Evolutionary conservation across 2,113 vertebrate genomes (phyloP), one percentile per base, ranked within the genome.

Genomic region (Trogon surrucura): DNA sequence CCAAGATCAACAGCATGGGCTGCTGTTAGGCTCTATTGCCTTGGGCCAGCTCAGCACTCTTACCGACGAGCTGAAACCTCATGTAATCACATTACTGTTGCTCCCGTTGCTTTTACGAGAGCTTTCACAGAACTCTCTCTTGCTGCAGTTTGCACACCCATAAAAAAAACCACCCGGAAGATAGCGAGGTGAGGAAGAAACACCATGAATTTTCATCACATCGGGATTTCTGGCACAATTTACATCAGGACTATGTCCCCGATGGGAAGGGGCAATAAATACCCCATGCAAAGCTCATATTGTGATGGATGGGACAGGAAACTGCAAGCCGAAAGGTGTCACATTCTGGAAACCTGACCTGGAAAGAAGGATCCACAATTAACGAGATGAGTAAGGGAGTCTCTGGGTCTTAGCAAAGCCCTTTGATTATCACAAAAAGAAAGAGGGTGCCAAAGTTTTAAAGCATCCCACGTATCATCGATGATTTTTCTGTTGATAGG

Each of bases 311-410:
- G 75, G 85, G 75, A 92, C 86, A 88, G 56, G 89, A 93, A 92
- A 70, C 27, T 44, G 60, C 0, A 3, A 32, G 64, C 80, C 3
- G 6, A 87, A 56, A 25, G 88, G 94, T 96, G 92, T 96, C 94
- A 93, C 86, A 47, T 96, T 95, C 92, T 92, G 73, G 94, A 96
- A 95, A 97, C 91, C 75, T 0, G 44, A 95, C 83, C 94, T 67
- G 86, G 94, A 38, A 54, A 78, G 82, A 88, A 77, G 38, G 77
- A 80, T 86, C 83, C 71, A 53, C 91, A 94, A 36, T 88, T 95
- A 88, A 83, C 2, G 1, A 94, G 87, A 90, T 95, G 67, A 80
- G 74, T 85, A 88, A 92, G 62, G 34, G 71, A 93, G 56, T 34
- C 82, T 82, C 80, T 27, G 36, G 50, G 58, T 83, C 80, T 89